Base-by-base conservation (phyloP, 2,888 invertebrate species). In the Graphium colonna region DNA sequence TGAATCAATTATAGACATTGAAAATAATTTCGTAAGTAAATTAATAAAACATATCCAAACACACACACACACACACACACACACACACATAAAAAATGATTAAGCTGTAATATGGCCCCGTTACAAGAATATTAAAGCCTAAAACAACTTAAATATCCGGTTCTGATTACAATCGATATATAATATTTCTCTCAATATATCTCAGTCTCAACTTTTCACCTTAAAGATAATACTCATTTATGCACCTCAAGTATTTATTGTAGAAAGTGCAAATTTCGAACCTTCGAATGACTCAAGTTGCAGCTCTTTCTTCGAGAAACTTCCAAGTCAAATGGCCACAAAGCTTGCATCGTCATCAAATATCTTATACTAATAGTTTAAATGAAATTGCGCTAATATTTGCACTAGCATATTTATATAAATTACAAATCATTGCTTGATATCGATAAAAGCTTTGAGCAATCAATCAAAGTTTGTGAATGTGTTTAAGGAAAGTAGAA, bases 181-280 rank as follows among this genome's bases (percentile, higher is more conserved):
- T n/a, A n/a, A n/a, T n/a, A n/a, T n/a, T n/a, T n/a, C n/a, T n/a
- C n/a, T n/a, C n/a, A n/a, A n/a, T n/a, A n/a, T n/a, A n/a, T n/a
- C n/a, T n/a, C n/a, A n/a, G n/a, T n/a, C n/a, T n/a, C 17, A 12
- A 17, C 12, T 8, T 41, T n/a, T 43, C 26, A 12, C 26, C 13
- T 26, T 12, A 33, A 42, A 31, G 28, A 49, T 49, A 41, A 33
- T 33, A 1, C 21, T 31, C 49, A 49, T 49, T 41, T 15, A 41
- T 28, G 40, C 15, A 26, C 16, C 1, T 16, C n/a, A 10, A n/a
- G 38, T 39, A 38, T 40, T 40, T 49, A 42, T 18, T 41, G 42
- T 49, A 49, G 49, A 49, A 49, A 49, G 49, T 49, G 33, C 26
- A 40, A 26, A 17, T 36, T 45, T 45, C 7, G 18, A 49, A 17